phyloP scores from a whole-genome alignment of 2,797 vertebrate genomes.

The Lates japonicus region DNA sequence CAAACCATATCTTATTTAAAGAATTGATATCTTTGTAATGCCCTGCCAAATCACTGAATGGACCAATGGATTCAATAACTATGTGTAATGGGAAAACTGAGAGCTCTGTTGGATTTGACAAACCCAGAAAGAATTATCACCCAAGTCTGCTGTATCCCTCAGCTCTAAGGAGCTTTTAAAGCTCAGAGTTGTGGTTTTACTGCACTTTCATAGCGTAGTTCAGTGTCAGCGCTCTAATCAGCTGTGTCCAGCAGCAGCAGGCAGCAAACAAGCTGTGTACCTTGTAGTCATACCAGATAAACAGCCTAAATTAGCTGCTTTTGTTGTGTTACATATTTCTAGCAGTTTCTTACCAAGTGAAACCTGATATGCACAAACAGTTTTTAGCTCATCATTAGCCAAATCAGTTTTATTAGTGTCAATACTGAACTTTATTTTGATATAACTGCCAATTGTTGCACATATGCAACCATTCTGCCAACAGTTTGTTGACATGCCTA shows the following conservation, averaged over 20 bases:
- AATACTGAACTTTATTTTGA: no score
- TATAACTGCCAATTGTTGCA: no score
- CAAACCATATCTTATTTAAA: not conserved
- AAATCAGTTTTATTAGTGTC: no score
- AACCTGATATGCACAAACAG: not conserved
- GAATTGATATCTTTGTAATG: not conserved
- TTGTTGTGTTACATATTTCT: not conserved
- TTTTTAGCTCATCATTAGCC: not conserved
- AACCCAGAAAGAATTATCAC: not conserved
- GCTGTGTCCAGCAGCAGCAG: constrained; percentile 3
- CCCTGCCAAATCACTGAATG: not conserved
- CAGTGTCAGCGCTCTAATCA: not conserved
- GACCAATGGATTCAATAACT: not conserved
- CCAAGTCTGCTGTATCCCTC: not conserved
- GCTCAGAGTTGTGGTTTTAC: not conserved
- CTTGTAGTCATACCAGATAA: not conserved
- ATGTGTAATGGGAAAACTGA: not conserved
- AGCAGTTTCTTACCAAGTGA: not conserved
- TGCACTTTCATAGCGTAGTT: not conserved
- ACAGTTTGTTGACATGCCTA: no score
- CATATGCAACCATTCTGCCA: no score
- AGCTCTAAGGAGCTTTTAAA: not conserved
- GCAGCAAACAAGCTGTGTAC: not conserved
- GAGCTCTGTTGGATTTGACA: not conserved
- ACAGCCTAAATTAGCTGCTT: not conserved